Percentiles rank a stretch among this genome's conserved stretches.
phyloP scores from a whole-genome alignment of 2,888 invertebrate genomes.

The Drosophila mulleri region DNA sequence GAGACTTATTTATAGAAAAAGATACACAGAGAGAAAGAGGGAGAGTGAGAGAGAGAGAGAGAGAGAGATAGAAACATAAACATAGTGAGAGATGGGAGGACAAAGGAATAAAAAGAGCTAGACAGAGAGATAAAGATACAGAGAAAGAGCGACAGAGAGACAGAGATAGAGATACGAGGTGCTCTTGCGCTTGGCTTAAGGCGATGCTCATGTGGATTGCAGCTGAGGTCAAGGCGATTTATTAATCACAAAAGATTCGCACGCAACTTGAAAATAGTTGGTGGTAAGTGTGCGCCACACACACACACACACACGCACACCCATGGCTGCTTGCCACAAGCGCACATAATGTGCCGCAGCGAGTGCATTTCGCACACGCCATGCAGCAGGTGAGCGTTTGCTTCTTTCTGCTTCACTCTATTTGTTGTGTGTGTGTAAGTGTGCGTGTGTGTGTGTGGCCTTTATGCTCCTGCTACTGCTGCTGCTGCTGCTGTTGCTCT shows the following conservation, averaged over 20 bases:
- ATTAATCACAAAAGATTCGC: constrained; percentile 30
- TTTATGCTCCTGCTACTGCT: constrained; percentile 15
- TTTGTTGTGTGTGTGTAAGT: constrained; percentile 7
- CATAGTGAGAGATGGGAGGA: too few relatives aligned
- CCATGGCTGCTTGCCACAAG: constrained; percentile 26
- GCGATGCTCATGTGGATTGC: constrained; percentile 3
- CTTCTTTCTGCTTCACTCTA: constrained; percentile 14
- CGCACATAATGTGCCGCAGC: constrained; percentile 5
- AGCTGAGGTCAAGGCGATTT: constrained; percentile 39
- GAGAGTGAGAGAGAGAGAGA: too few relatives aligned
- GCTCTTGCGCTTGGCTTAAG: not conserved
- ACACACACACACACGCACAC: not conserved
- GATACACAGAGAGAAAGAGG: too few relatives aligned
- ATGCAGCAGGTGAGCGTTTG: constrained; percentile 53
- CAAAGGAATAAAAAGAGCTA: too few relatives aligned
- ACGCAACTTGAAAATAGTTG: constrained; percentile 40
- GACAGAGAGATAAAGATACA: too few relatives aligned
- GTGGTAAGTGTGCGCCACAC: constrained; percentile 18
- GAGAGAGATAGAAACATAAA: too few relatives aligned
- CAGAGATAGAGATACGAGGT: not conserved
- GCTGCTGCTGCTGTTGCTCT: constrained; percentile 17
- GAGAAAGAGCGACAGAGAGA: not conserved
- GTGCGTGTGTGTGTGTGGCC: constrained; percentile 20
- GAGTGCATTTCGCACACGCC: constrained; percentile 40
- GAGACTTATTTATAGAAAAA: too few relatives aligned